Evolutionary conservation across 30 jellyfish, hydroid and myxozoan species (phyloP), one percentile per base, ranked within the genome.

Genomic region (Sanderia malayensis): DNA sequence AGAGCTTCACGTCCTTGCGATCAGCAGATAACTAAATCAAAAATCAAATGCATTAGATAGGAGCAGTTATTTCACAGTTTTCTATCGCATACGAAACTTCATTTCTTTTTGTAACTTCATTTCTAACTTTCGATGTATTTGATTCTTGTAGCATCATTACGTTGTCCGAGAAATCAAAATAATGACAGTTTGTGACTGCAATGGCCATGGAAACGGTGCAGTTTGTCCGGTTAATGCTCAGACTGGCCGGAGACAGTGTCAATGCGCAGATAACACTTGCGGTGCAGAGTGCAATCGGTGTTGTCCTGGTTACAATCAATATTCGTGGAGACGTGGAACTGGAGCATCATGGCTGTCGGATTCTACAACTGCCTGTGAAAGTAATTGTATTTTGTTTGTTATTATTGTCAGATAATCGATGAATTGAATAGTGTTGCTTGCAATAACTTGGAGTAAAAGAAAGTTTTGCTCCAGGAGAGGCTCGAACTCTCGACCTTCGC

Each of bases 191-290:
- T 92, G 98, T 55, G 93, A 92, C 71, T 92, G 98, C 79, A 84
- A 57, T 49, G 98, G 98, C 2, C 98, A 92, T 78, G 98, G 96
- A 9, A 80, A 92, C 69, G 98, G 98, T 15, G 19, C 37, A 7
- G 26, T 55, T 25, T 92, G 98, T 45, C 98, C 98, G 4, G 52
- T 79, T 4, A 81, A 92, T 61, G 45, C 85, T 8, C n/a, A 28
- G 17, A 83, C 93, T 41, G 95, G 94, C 10, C 46, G 6, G 27
- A 66, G 98, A 25, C 93, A 78, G 21, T 92, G 98, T 73, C 81
- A 33, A 19, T 92, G 98, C 67, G 53, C 31, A 21, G 98, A 85
- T 33, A 92, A 92, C 55, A 92, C 98, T 0, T 92, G 98, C 55
- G 98, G 98, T 17, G 60, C 52, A 7, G 68, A 80, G 26, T 92